Base-by-base conservation (phyloP, 92 coral and sea anemone species). In the Galaxea fascicularis region DNA sequence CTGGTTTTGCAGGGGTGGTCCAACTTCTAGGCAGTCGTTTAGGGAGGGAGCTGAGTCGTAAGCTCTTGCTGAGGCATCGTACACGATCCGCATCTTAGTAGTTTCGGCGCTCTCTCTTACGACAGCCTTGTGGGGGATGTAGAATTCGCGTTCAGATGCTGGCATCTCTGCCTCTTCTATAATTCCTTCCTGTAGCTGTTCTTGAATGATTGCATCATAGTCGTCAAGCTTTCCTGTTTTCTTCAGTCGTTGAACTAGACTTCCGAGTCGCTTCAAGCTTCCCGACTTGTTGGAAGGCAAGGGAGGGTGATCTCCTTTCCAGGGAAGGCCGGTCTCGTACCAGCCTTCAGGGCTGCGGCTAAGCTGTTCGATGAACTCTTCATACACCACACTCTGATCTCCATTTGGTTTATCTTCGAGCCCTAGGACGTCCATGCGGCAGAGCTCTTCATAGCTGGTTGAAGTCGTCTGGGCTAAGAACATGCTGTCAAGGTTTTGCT, bases 61-160 rank as follows among this genome's bases (percentile, higher is more conserved):
- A 9, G 93, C 87, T 73, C 70, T 86, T 3, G 95, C 90, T 44
- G 93, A 90, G 26, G 91, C 87, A 15, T 86, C 93, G 20, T 89
- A 90, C 4, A 86, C 91, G 0, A 86, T 74, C 52, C 90, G 80
- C 87, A 79, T 86, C 76, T 90, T 90, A 4, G 91, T 92, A 11
- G 88, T 83, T 49, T 90, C 88, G 25, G 90, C 91, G 26, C 69
- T 85, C 71, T 93, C 93, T 51, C 89, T 83, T 41, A 79, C 81
- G 1, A 86, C 93, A 26, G 89, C 89, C 26, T 92, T 92, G 83
- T 89, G 91, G 31, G 93, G 93, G 44, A 89, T 89, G 82, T 81
- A 89, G 83, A 89, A 82, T 45, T 89, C 91, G 35, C 73, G 44
- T 62, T 87, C 89, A 14, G 68, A 72, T 20, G 94, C 89, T 74